These are phyloP conservation scores for Cyclura pinguis DNA, from an alignment of 2,797 vertebrate species.

Conservation along the genomic window DNA sequence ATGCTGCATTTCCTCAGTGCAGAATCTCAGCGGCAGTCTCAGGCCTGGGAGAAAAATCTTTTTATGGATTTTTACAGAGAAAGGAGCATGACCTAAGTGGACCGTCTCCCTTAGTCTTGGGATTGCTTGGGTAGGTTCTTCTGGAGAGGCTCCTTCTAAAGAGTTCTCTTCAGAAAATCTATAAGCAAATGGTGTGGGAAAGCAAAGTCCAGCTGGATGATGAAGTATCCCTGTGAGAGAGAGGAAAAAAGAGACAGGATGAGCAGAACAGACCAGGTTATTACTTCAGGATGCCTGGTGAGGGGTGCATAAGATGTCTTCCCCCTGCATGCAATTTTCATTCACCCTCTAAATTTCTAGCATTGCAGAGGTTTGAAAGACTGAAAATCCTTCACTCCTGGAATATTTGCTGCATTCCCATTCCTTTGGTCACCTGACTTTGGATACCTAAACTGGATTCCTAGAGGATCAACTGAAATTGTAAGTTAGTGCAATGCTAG, in stretches of 20 bases:
- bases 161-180: conserved; percentile 83
- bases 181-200: conserved; percentile 90
- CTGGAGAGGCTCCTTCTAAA: conserved; percentile 55
- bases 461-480: neutral
- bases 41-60: neutral
- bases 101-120: neutral
- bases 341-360: no score
- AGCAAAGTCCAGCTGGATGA: conserved; percentile 88
- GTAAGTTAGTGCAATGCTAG: no score
- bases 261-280: neutral
- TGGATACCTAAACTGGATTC: no score
- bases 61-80: neutral
- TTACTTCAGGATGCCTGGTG: no score
- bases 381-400: no score
- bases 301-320: no score
- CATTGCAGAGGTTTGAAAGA: no score
- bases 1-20: neutral
- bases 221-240: conserved; percentile 81
- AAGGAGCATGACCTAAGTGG: neutral
- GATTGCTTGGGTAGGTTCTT: neutral
- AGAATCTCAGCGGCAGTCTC: rapidly evolving
- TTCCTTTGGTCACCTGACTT: no score
- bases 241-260: neutral
- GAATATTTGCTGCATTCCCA: no score
- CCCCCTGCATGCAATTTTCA: no score